Conservation (phyloP, 2,888 invertebrate species). For the Nymphalis polychloros region DNA sequence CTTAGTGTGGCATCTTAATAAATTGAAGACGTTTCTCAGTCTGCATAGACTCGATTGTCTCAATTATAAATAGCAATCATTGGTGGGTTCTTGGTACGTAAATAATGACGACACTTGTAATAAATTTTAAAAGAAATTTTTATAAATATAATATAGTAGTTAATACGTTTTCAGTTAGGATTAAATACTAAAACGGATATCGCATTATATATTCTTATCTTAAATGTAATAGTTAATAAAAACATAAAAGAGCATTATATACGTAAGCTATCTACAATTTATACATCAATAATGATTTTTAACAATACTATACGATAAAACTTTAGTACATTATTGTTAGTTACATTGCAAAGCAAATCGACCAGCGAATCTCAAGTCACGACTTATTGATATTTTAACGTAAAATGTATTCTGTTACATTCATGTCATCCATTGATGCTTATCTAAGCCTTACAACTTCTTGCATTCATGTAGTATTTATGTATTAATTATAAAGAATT, state of each 20-base stretch:
- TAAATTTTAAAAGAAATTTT: neutral
- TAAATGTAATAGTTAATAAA: neutral
- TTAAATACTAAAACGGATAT: no score
- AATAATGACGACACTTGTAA: neutral
- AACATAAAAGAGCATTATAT: neutral
- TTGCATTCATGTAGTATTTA: neutral
- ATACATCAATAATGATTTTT: neutral
- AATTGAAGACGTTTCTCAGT: constrained; percentile 2
- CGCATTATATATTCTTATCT: constrained; percentile 1
- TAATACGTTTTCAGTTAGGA: no score
- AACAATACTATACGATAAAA: neutral
- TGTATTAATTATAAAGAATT: no score
- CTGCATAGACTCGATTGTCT: constrained; percentile 6
- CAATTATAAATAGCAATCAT: constrained; percentile 9
- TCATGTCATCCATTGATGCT: neutral
- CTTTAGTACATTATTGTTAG: neutral
- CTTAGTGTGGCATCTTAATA: constrained; percentile 7
- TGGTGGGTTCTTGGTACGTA: neutral
- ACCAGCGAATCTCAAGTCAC: neutral
- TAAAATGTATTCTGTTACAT: neutral
- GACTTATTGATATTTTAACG: constrained; percentile 6
- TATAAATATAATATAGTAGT: no score
- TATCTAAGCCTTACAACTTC: neutral
- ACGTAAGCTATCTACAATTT: neutral
- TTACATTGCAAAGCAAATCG: neutral